phyloP scores from a whole-genome alignment of 1,140 invertebrate species.

The Drosophila orosa region DNA sequence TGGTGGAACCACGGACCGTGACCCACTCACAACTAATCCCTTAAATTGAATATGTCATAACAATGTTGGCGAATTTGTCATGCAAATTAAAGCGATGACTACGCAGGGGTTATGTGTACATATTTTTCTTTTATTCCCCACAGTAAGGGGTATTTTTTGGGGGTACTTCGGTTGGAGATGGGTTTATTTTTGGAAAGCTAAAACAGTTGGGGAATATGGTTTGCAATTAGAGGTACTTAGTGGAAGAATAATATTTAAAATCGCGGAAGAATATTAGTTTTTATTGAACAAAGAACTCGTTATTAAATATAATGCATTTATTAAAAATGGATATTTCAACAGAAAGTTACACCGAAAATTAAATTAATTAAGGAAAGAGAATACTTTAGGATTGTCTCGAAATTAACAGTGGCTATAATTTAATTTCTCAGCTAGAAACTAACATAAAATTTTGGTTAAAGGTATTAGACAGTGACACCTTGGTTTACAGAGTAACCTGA shows the following conservation, averaged over 20 bases:
- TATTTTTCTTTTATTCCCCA: conserved; percentile 25
- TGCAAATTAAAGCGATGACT: conserved; percentile 82
- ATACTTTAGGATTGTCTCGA: rapidly evolving
- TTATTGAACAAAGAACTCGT: no score
- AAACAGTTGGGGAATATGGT: not conserved
- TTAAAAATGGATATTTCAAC: not conserved
- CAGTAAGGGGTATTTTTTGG: conserved; percentile 27
- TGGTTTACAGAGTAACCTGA: conserved; percentile 4
- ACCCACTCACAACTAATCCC: conserved; percentile 69
- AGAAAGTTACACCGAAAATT: not conserved
- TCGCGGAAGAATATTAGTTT: no score
- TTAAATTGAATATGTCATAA: conserved; percentile 83
- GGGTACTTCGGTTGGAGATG: not conserved
- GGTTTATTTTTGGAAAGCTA: not conserved
- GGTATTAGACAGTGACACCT: not conserved
- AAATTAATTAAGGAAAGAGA: not conserved
- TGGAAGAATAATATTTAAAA: no score
- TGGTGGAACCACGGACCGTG: conserved; percentile 17
- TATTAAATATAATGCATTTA: no score
- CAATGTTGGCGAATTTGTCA: conserved; percentile 80
- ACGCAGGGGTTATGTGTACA: conserved; percentile 46
- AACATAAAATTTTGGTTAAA: no score
- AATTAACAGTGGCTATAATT: not conserved
- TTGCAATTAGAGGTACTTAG: no score
- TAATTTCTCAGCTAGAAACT: not conserved